These are phyloP conservation scores for Epizoanthus stellaris DNA, from an alignment of 92 coral and sea anemone genomes.

Conservation along the genomic window DNA sequence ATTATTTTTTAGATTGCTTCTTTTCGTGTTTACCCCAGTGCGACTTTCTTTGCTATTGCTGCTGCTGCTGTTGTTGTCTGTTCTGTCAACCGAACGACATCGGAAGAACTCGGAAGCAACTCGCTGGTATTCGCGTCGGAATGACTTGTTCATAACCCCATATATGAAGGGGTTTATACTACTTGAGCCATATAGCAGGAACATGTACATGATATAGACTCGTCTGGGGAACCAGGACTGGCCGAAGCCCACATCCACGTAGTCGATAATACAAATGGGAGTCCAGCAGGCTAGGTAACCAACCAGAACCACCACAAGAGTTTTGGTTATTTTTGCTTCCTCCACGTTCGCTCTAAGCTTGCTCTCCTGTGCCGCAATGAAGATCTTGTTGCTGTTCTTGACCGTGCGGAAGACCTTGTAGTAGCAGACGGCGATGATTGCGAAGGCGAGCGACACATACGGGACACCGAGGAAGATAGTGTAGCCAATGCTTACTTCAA, in stretches of 20 bases:
- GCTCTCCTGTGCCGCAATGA: background rate
- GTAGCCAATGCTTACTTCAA: slow-evolving; percentile 32
- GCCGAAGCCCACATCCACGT: slow-evolving; percentile 34
- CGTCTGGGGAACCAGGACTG: slow-evolving; percentile 23
- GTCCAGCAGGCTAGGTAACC: slow-evolving; percentile 37
- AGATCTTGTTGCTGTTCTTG: slow-evolving; percentile 25
- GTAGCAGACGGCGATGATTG: slow-evolving; percentile 26
- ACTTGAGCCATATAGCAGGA: slow-evolving; percentile 38
- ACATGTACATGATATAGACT: slow-evolving; percentile 33
- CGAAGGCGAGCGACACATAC: slow-evolving; percentile 26
- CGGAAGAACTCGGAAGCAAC: background rate
- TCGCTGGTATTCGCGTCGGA: slow-evolving; percentile 26
- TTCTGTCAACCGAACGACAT: background rate
- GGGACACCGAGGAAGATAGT: slow-evolving; percentile 27
- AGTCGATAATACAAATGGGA: slow-evolving; percentile 30
- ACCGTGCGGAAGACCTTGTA: slow-evolving; percentile 35
- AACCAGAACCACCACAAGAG: slow-evolving; percentile 31
- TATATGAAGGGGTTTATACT: slow-evolving; percentile 38
- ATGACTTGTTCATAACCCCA: slow-evolving; percentile 37
- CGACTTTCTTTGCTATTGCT: slow-evolving; percentile 21
- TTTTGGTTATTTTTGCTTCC: slow-evolving; percentile 41
- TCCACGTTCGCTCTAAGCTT: slow-evolving; percentile 39
- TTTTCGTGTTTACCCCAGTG: background rate
- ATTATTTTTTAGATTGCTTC: background rate
- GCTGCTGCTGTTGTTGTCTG: slow-evolving; percentile 8